Evolutionary conservation across 1,140 invertebrate species (phyloP).

Genomic region (Macrostomum lignano): DNA sequence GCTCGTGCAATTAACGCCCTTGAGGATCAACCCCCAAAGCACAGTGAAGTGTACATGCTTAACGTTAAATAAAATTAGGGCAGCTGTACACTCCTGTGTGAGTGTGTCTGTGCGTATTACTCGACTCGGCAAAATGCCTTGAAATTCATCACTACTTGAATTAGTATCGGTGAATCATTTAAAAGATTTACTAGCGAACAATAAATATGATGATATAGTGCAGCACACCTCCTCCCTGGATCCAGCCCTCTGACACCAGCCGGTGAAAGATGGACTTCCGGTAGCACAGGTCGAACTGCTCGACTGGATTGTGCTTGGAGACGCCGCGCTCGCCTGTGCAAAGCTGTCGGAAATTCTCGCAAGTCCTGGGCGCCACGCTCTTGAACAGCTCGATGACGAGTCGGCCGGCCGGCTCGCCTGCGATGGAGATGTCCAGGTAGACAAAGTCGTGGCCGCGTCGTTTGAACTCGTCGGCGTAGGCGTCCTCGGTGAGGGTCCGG

Average conservation of each 20-base stretch:
- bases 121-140: too few species aligned
- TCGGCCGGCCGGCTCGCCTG: slow-evolving; percentile 14
- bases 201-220: slow-evolving; percentile 1
- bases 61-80: too few species aligned
- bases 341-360: slow-evolving; percentile 59
- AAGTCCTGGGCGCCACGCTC: slow-evolving; percentile 57
- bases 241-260: slow-evolving; percentile 26
- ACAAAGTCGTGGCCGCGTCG: slow-evolving; percentile 21
- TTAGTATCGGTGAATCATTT: too few species aligned
- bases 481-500: slow-evolving; percentile 17
- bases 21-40: too few species aligned
- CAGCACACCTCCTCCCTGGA: slow-evolving; percentile 25
- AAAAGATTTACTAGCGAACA: background rate
- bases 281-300: slow-evolving; percentile 13
- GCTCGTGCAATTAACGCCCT: too few species aligned
- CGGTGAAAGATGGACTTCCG: slow-evolving; percentile 22
- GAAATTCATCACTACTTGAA: too few species aligned
- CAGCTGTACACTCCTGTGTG: too few species aligned
- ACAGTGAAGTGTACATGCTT: too few species aligned
- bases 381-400: slow-evolving; percentile 32
- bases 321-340: slow-evolving; percentile 40
- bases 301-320: slow-evolving; percentile 11
- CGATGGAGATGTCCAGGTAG: slow-evolving; percentile 21
- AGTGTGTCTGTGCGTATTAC: too few species aligned
- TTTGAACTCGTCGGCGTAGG: slow-evolving; percentile 13